Base-by-base conservation (phyloP, 1,140 invertebrate species). In the Zaprionus africanus region DNA sequence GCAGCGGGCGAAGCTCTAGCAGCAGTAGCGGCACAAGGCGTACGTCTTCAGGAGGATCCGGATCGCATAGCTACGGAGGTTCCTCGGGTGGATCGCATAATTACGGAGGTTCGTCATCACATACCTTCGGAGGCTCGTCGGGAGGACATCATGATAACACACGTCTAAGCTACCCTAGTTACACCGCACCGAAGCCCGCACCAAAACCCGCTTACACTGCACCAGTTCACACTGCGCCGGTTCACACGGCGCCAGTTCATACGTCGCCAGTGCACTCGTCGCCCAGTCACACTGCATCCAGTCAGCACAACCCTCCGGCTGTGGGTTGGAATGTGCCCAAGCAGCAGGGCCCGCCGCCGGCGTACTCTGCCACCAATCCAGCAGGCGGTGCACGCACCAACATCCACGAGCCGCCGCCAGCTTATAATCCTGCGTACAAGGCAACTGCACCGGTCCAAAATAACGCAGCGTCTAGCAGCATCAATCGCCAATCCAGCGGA, bases 271-370 rank as follows among this genome's bases (percentile, higher is more conserved):
- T 11, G 1, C 46, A 51, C 46, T 12, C 11, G 9, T 11, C 24
- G 46, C 43, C 62, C 43, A 57, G 63, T 13, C 51, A 72, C 19
- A 68, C 59, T 26, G 65, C 49, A 15, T 26, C 56, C 43, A 76
- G 41, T 17, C 53, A 63, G 64, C 0, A 54, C 79, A 1, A 63
- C 69, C 0, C 80, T 1, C 49, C 76, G 1, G 76, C 85, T 5
- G 79, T 92, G 4, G 91, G 91, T 31, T 92, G 91, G 91, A 92
- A 92, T 70, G 81, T 90, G 11, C 91, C 84, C 0, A 86, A 92
- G 76, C 43, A 79, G 0, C 81, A 87, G 36, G 90, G 88, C 4
- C 90, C 91, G 12, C 91, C 90, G 28, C 91, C 91, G 1, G 75
- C 91, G 1, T 92, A 92, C 65, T 82, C 87, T 1, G 69, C 84